Percentiles rank a stretch among this genome's conserved stretches.
Conservation (phyloP, 30 jellyfish, hydroid and myxozoan species). For the Pseudorhiza aurosa region DNA sequence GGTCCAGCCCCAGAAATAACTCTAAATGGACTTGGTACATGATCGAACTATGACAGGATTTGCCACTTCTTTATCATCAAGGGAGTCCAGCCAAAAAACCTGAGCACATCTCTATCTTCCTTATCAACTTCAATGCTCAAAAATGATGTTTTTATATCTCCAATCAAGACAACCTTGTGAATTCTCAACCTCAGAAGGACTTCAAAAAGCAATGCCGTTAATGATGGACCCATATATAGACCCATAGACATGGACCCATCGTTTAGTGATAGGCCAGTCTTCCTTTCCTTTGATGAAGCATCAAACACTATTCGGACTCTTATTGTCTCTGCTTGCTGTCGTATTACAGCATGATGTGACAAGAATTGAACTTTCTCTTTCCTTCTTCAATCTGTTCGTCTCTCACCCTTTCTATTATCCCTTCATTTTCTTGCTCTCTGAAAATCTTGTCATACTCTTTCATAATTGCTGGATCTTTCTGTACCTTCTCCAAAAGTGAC, state of each 20-base stretch:
- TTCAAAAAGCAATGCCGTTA: constrained; percentile 12
- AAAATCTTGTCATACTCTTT: constrained; percentile 21
- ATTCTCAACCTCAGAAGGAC: constrained; percentile 4
- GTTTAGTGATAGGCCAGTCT: constrained; percentile 13
- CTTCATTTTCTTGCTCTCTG: constrained; percentile 2
- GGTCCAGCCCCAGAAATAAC: constrained; percentile 36
- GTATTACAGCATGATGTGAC: constrained; percentile 39
- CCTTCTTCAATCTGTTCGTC: not conserved
- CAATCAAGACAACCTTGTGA: constrained; percentile 20
- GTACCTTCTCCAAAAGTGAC: constrained; percentile 5
- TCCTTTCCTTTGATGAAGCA: constrained; percentile 27
- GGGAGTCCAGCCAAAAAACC: constrained; percentile 2
- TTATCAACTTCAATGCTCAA: constrained; percentile 8
- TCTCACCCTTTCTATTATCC: constrained; percentile 1
- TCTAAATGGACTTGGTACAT: too few species aligned
- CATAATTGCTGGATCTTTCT: not conserved
- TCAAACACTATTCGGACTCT: constrained; percentile 21
- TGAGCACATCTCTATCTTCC: constrained; percentile 7
- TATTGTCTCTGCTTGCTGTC: constrained; percentile 13
- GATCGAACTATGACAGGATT: not conserved
- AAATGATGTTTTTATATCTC: constrained; percentile 9
- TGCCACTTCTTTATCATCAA: not conserved
- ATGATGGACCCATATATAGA: constrained; percentile 14
- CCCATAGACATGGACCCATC: too few species aligned
- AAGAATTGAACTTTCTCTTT: not conserved